A percentile compares a stretch with the other conserved stretches of the same genome.
Evolutionary conservation across 1,140 invertebrate species (phyloP).

Genomic region (Steinernema khuongi): DNA sequence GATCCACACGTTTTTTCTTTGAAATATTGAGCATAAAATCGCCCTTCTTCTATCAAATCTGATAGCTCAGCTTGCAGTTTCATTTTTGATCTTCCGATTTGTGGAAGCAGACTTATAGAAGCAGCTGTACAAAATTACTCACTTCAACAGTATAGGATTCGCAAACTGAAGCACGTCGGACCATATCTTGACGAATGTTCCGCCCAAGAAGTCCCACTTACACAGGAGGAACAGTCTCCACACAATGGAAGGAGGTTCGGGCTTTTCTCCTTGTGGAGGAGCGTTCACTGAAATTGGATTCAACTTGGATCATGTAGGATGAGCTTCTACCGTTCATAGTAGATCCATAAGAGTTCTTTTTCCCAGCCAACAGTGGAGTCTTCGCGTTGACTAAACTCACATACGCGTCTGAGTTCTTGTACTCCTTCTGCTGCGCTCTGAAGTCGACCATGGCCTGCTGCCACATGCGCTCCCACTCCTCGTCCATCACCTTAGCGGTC

Average conservation of each 20-base stretch:
- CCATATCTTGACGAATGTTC: slow-evolving; percentile 28
- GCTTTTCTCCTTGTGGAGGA: slow-evolving; percentile 24
- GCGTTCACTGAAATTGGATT: slow-evolving; percentile 2
- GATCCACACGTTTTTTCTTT: no score
- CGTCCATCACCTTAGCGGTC: slow-evolving; percentile 23
- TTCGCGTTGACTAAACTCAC: neutral
- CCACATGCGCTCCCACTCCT: slow-evolving; percentile 31
- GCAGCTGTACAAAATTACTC: neutral
- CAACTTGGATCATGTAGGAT: neutral
- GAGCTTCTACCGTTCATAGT: slow-evolving; percentile 23
- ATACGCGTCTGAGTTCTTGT: neutral
- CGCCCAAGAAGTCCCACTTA: slow-evolving; percentile 34
- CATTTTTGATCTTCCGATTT: no score
- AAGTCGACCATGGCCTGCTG: slow-evolving; percentile 20
- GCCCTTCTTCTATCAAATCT: no score
- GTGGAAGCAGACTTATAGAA: no score
- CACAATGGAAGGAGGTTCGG: slow-evolving; percentile 33
- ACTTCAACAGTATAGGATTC: slow-evolving; percentile 38
- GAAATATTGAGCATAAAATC: no score
- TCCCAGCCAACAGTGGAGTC: neutral
- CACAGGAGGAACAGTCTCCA: slow-evolving; percentile 27
- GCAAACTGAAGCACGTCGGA: slow-evolving; percentile 38
- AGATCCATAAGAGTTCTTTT: slow-evolving; percentile 15
- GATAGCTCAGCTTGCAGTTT: no score
- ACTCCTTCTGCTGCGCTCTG: neutral